Evolutionary conservation across 2,888 invertebrate species (phyloP).

Genomic region (Tuta absoluta): DNA sequence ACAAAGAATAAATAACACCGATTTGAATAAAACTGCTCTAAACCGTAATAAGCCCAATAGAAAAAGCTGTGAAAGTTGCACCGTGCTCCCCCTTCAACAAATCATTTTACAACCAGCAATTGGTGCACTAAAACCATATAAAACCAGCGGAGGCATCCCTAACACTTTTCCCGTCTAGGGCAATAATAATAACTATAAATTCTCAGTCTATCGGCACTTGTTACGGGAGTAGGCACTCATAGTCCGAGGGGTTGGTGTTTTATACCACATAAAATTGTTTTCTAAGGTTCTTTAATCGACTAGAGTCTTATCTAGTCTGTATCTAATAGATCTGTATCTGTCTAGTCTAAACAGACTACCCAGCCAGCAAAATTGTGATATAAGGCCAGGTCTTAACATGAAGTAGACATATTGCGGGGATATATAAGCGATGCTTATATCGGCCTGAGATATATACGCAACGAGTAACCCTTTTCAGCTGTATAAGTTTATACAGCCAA

Average conservation of each 20-base stretch:
- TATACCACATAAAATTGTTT: not conserved
- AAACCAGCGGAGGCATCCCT: slow-evolving; percentile 47
- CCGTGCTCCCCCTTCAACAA: slow-evolving; percentile 51
- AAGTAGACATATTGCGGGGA: too few species aligned
- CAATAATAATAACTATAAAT: slow-evolving; percentile 77
- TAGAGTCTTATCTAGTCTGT: too few species aligned
- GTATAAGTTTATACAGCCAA: too few species aligned
- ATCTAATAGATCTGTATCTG: too few species aligned
- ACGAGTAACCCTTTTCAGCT: too few species aligned
- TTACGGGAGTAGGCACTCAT: slow-evolving; percentile 1
- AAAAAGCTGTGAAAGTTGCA: slow-evolving; percentile 47
- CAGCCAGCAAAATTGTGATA: too few species aligned
- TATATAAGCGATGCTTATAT: too few species aligned
- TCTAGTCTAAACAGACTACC: too few species aligned
- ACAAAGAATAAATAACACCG: not conserved
- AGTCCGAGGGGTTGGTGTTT: slow-evolving; percentile 6
- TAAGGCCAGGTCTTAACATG: too few species aligned
- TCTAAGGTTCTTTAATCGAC: too few species aligned
- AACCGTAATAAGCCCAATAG: slow-evolving; percentile 37
- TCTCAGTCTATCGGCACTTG: slow-evolving; percentile 33
- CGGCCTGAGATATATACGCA: too few species aligned
- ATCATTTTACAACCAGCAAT: slow-evolving; percentile 64
- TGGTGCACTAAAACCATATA: slow-evolving; percentile 59
- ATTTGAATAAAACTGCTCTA: slow-evolving; percentile 17
- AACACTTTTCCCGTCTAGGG: slow-evolving; percentile 59